Base-by-base conservation (phyloP, 2,888 invertebrate genomes). In the Hirudinaria manillensis region DNA sequence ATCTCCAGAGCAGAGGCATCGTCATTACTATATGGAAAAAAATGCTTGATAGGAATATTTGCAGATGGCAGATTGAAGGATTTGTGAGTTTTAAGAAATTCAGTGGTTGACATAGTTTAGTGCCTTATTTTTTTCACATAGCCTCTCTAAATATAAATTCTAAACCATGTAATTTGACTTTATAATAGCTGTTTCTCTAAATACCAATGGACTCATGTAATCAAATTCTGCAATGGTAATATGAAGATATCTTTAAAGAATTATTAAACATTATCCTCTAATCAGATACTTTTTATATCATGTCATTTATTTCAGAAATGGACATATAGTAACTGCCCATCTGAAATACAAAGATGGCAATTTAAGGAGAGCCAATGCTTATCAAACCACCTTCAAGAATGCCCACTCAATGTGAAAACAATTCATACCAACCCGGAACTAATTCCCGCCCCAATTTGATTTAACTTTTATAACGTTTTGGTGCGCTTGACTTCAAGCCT, bases 401-500 rank as follows among this genome's bases (percentile, higher is more conserved):
- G 61, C n/a, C 61, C 61, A 29, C n/a, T 61, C 61, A 61, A 61
- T 10, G 29, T 61, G 29, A 61, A 29, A 61, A 10, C 29, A 61
- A 29, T 7, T 61, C 61, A 61, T 16, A 61, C 24, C 29, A 61
- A 61, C 29, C 61, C 29, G 10, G 24, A 61, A 61, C 61, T 61
- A 61, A 61, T 61, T 27, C 24, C 61, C n/a, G 24, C 29, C n/a
- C 61, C 61, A 7, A 24, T n/a, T 61, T 29, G 7, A 1, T 2
- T 27, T 21, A 19, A n/a, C 7, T 19, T 24, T 4, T 16, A 27
- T 45, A 45, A 45, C 16, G 3, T 16, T 10, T 45, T 16, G 45
- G 16, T 45, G 45, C 45, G 16, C 3, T 45, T 45, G 45, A 45
- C 16, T 45, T 45, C 45, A 45, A 45, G 45, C 45, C 10, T 45